Conservation (phyloP, 2,113 vertebrate genomes). For the Petaurus breviceps region DNA sequence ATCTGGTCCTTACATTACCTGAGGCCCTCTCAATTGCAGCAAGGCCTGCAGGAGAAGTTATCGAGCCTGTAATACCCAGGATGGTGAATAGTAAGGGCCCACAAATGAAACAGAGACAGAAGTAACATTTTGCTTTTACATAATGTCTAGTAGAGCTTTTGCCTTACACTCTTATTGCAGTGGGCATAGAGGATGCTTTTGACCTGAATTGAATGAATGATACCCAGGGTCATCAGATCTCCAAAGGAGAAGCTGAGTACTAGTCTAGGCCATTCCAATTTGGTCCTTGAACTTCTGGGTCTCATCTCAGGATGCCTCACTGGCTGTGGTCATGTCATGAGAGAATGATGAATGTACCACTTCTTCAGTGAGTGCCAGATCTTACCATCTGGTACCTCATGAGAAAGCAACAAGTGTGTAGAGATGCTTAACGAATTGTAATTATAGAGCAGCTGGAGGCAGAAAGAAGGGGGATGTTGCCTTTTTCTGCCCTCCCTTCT, state of each 20-base stretch:
- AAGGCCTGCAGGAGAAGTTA: not conserved
- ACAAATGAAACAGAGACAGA: not conserved
- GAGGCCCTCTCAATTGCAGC: not conserved
- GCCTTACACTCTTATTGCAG: not conserved
- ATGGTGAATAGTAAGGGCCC: not conserved
- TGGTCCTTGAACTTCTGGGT: not conserved
- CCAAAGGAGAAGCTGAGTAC: not conserved
- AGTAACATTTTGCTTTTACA: not conserved
- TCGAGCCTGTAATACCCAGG: not conserved
- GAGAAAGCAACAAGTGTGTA: not conserved
- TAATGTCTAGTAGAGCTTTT: not conserved
- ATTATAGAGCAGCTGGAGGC: not conserved
- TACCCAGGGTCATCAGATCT: not conserved
- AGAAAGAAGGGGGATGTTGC: not conserved
- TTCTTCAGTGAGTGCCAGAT: not conserved
- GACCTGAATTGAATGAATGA: not conserved
- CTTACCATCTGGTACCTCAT: not conserved
- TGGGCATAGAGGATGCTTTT: rapidly evolving
- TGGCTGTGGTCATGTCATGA: not conserved
- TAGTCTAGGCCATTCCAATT: not conserved
- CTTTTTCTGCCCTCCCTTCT: not conserved
- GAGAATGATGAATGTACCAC: not conserved
- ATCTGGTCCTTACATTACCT: not conserved
- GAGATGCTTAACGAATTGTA: not conserved
- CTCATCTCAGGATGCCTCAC: not conserved